A percentile compares a stretch with the other conserved stretches of the same genome.
These are phyloP conservation scores for Halocaridina rubra DNA, from an alignment of 2,888 invertebrate species.

Conservation along the genomic window DNA sequence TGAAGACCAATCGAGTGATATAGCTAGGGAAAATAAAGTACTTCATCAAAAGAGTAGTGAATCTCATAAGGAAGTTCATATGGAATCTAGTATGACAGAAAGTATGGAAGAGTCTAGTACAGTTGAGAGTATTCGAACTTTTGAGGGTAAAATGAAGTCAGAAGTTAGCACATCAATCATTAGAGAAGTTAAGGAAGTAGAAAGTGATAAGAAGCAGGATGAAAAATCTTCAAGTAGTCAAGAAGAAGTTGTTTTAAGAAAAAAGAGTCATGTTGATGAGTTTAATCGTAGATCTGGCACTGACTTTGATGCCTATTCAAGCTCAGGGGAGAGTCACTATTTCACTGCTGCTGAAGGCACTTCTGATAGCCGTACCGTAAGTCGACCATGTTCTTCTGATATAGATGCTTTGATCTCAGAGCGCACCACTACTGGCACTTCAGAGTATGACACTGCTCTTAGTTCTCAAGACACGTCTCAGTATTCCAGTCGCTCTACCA, in stretches of 20 bases:
- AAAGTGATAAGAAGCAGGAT: conserved; percentile 39
- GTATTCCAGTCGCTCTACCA: conserved; percentile 72
- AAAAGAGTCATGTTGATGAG: conserved; percentile 59
- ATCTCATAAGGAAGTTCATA: conserved; percentile 47
- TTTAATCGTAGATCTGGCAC: conserved; percentile 78
- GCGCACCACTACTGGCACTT: conserved; percentile 71
- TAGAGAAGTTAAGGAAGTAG: conserved; percentile 33
- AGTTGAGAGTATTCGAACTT: conserved; percentile 56
- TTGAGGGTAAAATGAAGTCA: conserved; percentile 48
- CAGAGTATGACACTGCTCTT: conserved; percentile 87
- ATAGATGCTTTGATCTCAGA: conserved; percentile 78
- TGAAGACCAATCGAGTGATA: neutral
- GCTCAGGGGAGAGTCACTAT: conserved; percentile 89
- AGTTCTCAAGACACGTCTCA: conserved; percentile 82
- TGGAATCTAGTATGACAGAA: conserved; percentile 64
- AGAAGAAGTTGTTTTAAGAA: conserved; percentile 50
- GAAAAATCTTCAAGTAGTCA: conserved; percentile 21
- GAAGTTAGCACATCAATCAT: conserved; percentile 39
- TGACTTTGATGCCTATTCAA: conserved; percentile 82
- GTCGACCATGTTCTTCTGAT: conserved; percentile 88
- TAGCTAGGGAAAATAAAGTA: neutral
- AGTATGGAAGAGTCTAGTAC: conserved; percentile 63
- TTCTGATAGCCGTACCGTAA: conserved; percentile 72
- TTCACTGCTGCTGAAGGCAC: conserved; percentile 84
- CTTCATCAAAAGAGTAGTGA: conserved; percentile 41